These are phyloP conservation scores for Atherinosoma microstoma DNA, from an alignment of 2,797 vertebrate species.

Conservation along the genomic window DNA sequence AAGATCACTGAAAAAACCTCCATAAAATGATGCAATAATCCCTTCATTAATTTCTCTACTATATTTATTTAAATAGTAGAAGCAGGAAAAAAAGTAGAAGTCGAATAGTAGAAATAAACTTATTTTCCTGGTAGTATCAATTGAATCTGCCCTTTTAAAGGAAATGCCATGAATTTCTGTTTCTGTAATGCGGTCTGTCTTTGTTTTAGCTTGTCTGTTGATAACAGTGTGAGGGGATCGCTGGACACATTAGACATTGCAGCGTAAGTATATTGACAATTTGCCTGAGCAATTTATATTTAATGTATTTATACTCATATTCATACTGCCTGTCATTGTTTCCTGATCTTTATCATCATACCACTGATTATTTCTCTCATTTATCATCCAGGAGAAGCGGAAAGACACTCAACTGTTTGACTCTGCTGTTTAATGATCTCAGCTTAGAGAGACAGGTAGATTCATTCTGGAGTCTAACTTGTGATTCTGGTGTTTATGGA, in stretches of 20 bases:
- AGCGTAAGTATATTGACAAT: slow-evolving; percentile 67
- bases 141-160: background rate
- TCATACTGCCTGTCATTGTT: background rate
- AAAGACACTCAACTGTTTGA: slow-evolving; percentile 88
- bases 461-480: background rate
- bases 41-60: background rate
- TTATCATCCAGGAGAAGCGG: slow-evolving; percentile 73
- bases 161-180: background rate
- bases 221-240: slow-evolving; percentile 55
- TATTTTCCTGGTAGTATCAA: background rate
- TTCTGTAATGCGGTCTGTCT: slow-evolving; percentile 13
- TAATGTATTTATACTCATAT: background rate
- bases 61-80: background rate
- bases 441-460: slow-evolving; percentile 87
- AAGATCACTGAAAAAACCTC: background rate
- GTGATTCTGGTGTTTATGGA: no score
- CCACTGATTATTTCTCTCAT: background rate
- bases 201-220: slow-evolving; percentile 67
- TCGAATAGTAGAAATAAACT: background rate
- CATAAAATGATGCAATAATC: background rate
- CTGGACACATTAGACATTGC: slow-evolving; percentile 84
- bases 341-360: background rate
- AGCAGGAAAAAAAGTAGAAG: no score
- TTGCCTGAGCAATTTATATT: background rate
- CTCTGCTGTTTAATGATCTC: slow-evolving; percentile 87